Evolutionary conservation across 2,113 vertebrate genomes (phyloP), one percentile per base, ranked within the genome.

Genomic region (Cebidichthys violaceus): DNA sequence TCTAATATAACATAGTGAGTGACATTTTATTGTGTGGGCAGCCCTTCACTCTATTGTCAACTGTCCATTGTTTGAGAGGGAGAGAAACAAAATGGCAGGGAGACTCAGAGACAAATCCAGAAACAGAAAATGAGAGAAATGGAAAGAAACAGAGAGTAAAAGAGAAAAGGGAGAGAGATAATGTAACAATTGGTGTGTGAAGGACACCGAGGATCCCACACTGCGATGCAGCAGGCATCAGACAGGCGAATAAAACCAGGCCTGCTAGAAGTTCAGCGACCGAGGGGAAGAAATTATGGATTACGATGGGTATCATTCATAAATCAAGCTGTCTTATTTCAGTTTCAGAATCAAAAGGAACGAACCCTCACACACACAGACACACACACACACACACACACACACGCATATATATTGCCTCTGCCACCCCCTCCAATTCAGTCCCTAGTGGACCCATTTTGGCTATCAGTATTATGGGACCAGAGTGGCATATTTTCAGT

Each of bases 301-400:
- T 92, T 85, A 86, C 70, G 71, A 89, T 61, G 75, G 83, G 76
- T 78, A 91, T 85, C 86, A 87, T 86, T 91, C 86, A 91, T 85
- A 88, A 86, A 87, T 92, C 88, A 89, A 67, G 59, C 47, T 84
- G 85, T 81, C 72, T 75, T 35, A 77, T 85, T 82, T 80, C 59
- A 62, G 50, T 69, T 75, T 86, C 57, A 70, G 69, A 89, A 67
- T 85, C 75, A 52, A 31, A 74, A 70, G 73, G 64, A 86, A 47
- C 1, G 9, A 54, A 70, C 43, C 3, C 50, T 64, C 31, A 18
- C 39, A 18, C 31, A 43, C 45, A 57, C 37, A 61, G 17, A 45
- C 54, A 52, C 2, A 24, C 61, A 41, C 20, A 39, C 10, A 76
- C 65, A 35, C 54, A 45, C 37, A 33, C 33, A 22, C 62, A 76